These are phyloP conservation scores for Hyppa rectilinea DNA, from an alignment of 2,888 invertebrate species.

Conservation along the genomic window DNA sequence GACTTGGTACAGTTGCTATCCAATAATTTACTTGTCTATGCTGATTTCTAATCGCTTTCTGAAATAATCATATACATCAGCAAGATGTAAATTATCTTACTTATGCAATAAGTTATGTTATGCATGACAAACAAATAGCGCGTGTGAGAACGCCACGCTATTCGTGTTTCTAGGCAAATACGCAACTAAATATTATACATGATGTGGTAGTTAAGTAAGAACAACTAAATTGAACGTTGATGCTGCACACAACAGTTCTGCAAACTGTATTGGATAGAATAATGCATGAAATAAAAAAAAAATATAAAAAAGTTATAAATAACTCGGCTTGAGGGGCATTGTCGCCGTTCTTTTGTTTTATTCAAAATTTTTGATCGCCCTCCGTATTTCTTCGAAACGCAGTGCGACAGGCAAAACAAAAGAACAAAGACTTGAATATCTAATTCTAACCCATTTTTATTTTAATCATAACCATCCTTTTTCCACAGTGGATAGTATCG, in stretches of 20 bases:
- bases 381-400: too few relatives aligned
- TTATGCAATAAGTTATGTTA: conserved; percentile 28
- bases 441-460: too few relatives aligned
- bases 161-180: conserved; percentile 11
- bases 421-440: not conserved
- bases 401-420: not conserved
- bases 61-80: not conserved
- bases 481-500: conserved; percentile 98
- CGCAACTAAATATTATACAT: not conserved
- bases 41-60: not conserved
- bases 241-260: not conserved
- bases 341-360: too few relatives aligned
- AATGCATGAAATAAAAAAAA: too few relatives aligned
- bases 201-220: not conserved
- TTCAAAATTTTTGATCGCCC: too few relatives aligned
- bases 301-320: too few relatives aligned
- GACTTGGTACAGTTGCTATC: not conserved
- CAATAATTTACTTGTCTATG: not conserved
- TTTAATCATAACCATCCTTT: conserved; percentile 25
- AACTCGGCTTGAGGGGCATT: too few relatives aligned
- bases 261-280: not conserved
- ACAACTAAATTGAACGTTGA: not conserved
- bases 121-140: conserved; percentile 21
- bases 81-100: not conserved
- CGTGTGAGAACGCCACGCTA: conserved; percentile 7